phyloP scores from a whole-genome alignment of 2,888 invertebrate species.

The Cabera pusaria region DNA sequence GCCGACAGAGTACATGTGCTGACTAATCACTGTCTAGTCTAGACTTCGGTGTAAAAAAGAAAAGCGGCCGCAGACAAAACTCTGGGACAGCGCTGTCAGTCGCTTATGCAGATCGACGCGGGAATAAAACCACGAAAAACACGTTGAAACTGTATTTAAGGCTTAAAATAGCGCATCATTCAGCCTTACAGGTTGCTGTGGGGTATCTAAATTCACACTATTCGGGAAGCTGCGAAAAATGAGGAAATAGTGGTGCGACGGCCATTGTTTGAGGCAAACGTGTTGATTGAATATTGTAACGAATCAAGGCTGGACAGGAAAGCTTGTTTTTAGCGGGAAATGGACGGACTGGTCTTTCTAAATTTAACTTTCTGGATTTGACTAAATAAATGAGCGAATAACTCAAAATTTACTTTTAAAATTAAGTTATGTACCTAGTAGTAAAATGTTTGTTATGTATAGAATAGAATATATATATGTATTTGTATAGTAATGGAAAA shows the following conservation, averaged over 20 bases:
- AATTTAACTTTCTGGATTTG: too few relatives aligned
- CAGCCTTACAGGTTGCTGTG: conserved; percentile 39
- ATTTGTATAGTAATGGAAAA: too few relatives aligned
- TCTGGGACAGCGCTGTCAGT: conserved; percentile 60
- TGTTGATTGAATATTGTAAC: conserved; percentile 33
- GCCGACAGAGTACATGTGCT: conserved; percentile 53
- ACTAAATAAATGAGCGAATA: too few relatives aligned
- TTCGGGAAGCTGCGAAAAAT: conserved; percentile 40
- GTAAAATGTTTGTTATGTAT: too few relatives aligned
- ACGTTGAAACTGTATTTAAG: conserved; percentile 51
- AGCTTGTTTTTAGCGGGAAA: not conserved
- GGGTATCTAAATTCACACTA: conserved; percentile 55
- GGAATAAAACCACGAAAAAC: conserved; percentile 19
- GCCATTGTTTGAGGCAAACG: conserved; percentile 28
- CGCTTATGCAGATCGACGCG: conserved; percentile 24
- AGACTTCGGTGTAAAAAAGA: conserved; percentile 40
- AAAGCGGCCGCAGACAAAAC: conserved; percentile 38
- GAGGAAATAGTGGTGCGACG: conserved; percentile 32
- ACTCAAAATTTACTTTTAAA: too few relatives aligned
- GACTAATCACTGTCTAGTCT: conserved; percentile 59
- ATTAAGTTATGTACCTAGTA: too few relatives aligned
- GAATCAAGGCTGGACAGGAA: conserved; percentile 11
- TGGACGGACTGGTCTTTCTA: not conserved
- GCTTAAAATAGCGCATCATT: conserved; percentile 55
- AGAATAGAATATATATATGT: too few relatives aligned